Percentiles rank a stretch among this genome's conserved stretches.
Evolutionary conservation across 2,888 invertebrate genomes (phyloP).

Genomic region (Lymantria dispar): DNA sequence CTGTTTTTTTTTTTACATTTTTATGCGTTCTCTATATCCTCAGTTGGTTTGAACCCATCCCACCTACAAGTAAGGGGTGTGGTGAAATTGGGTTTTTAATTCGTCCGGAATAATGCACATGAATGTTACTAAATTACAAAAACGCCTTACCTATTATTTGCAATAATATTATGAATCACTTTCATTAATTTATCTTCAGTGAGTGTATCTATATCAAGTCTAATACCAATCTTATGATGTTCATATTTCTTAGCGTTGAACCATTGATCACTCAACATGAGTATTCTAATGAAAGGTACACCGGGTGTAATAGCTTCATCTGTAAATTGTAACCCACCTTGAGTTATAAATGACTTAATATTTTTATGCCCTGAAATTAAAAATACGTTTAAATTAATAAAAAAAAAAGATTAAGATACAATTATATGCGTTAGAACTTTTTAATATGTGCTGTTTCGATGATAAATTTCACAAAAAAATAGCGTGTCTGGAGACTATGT

Average conservation of each 20-base stretch:
- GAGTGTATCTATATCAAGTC: conserved; percentile 43
- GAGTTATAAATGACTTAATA: conserved; percentile 67
- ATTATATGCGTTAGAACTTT: too few relatives aligned
- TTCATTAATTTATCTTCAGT: conserved; percentile 33
- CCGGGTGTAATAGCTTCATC: conserved; percentile 62
- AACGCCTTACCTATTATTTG: conserved; percentile 22
- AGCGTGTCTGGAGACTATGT: too few relatives aligned
- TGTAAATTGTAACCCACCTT: conserved; percentile 68
- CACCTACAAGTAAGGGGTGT: too few relatives aligned
- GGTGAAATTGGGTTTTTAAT: too few relatives aligned
- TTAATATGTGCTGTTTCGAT: too few relatives aligned
- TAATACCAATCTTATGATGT: conserved; percentile 44
- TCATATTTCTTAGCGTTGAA: conserved; percentile 49
- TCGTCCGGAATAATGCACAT: too few relatives aligned
- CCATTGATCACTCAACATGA: conserved; percentile 62
- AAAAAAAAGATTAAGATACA: too few relatives aligned
- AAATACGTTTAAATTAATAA: background rate
- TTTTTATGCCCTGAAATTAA: conserved; percentile 55
- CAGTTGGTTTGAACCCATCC: too few relatives aligned
- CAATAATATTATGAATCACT: conserved; percentile 28
- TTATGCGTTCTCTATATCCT: too few relatives aligned
- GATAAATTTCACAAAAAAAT: too few relatives aligned
- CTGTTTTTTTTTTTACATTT: too few relatives aligned
- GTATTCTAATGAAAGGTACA: conserved; percentile 61
- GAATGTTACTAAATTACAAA: background rate